Conservation (phyloP, 2,797 vertebrate species). For the Trematomus bernacchii region DNA sequence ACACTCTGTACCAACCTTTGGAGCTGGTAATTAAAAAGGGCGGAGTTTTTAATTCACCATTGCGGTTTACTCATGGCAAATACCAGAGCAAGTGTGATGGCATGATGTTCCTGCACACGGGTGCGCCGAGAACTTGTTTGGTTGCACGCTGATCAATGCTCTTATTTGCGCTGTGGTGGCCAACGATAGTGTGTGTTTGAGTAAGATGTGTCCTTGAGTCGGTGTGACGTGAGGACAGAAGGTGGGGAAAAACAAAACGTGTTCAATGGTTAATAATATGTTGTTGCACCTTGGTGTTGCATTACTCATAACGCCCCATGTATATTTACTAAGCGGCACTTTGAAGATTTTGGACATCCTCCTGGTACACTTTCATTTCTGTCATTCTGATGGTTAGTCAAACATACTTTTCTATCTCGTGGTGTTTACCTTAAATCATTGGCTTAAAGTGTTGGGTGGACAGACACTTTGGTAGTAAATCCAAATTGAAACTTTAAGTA, state of each 20-base stretch:
- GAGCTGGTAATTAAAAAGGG: neutral
- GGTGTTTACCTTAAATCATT: no score
- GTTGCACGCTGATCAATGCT: slow-evolving; percentile 34
- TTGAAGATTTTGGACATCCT: no score
- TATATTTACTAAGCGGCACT: no score
- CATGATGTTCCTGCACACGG: slow-evolving; percentile 13
- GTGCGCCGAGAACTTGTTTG: slow-evolving; percentile 35
- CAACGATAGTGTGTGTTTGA: slow-evolving; percentile 54
- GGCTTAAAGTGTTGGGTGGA: no score
- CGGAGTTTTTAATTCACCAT: neutral
- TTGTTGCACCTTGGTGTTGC: neutral
- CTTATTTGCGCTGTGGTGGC: slow-evolving; percentile 61
- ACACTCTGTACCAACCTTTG: no score
- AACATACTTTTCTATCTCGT: no score
- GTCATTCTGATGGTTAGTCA: no score
- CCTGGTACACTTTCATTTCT: no score
- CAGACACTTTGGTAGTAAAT: no score
- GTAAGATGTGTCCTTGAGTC: slow-evolving; percentile 49
- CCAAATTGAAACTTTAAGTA: no score
- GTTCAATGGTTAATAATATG: neutral
- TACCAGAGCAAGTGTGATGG: neutral
- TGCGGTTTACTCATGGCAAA: slow-evolving; percentile 27
- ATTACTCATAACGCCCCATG: neutral
- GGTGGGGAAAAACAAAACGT: neutral
- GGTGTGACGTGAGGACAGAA: slow-evolving; percentile 13